Base-by-base conservation (phyloP, 2,113 vertebrate genomes). In the Micromys minutus region DNA sequence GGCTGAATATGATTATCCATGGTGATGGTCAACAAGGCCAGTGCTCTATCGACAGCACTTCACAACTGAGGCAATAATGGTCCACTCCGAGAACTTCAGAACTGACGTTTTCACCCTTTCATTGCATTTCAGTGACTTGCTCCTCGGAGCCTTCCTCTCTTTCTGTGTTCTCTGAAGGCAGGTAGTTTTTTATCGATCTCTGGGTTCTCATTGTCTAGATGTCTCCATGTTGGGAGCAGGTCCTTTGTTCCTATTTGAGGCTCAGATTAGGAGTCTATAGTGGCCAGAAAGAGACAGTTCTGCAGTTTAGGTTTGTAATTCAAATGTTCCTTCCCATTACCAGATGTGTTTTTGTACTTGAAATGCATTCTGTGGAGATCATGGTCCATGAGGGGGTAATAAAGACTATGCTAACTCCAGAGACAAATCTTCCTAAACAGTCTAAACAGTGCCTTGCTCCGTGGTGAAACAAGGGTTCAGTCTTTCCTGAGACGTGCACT, bases 311-410 rank as follows among this genome's bases (percentile, higher is more conserved):
- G 45, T 61, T 94, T 95, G 36, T 89, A 42, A 34, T 92, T 93
- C 75, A 77, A 47, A 90, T 89, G 63, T 89, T 91, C 19, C 65
- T 81, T 85, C 72, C 50, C 63, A 84, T 63, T 67, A 31, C 87
- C 94, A 86, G 87, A 90, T 96, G 92, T 71, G 80, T 95, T 95
- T 47, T 95, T 83, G 91, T 95, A 87, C 87, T 93, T 89, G 63
- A 63, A 93, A 94, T 76, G 19, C 12, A 69, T 93, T 96, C 87
- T 80, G 87, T 95, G 88, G 89, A 81, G 63, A 93, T 55, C 93
- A 94, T 91, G 47, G 76, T 63, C 47, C 92, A 84, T 84, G 42
- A 93, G 87, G 55, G 79, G n/a, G 34, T 52, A 7, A 57, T 89
- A 95, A 93, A 87, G 21, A 88, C 36, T 83, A 26, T n/a, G 45